phyloP scores from a whole-genome alignment of 1,140 invertebrate genomes.

The Heterodera carotae region DNA sequence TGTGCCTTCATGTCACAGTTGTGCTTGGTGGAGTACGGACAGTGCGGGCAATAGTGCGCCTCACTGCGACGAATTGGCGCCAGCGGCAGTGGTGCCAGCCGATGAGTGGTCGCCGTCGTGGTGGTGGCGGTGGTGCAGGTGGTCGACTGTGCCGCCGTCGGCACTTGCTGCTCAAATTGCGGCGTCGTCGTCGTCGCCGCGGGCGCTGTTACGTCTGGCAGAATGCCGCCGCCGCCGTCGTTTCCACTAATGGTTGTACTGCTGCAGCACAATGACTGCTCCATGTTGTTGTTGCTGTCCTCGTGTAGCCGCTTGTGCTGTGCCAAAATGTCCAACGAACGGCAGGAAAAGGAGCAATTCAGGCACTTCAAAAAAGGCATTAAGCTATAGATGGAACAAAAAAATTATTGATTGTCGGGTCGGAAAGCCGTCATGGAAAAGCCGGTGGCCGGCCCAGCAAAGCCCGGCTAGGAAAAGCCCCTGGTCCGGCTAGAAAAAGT shows the following conservation, averaged over 20 bases:
- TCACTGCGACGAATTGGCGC: slow-evolving; percentile 14
- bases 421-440: too few relatives aligned
- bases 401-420: too few relatives aligned
- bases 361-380: slow-evolving; percentile 22
- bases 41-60: slow-evolving; percentile 35
- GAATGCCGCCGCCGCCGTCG: neutral
- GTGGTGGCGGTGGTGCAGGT: neutral
- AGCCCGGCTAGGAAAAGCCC: too few relatives aligned
- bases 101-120: neutral
- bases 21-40: slow-evolving; percentile 45
- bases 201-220: neutral
- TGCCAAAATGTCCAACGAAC: slow-evolving; percentile 35
- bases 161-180: neutral
- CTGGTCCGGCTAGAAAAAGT: too few relatives aligned
- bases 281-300: neutral
- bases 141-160: neutral
- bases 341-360: slow-evolving; percentile 37
- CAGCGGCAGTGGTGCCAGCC: neutral
- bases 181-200: neutral
- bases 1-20: slow-evolving; percentile 50
- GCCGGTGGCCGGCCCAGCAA: too few relatives aligned
- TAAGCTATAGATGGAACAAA: neutral
- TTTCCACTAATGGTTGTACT: neutral
- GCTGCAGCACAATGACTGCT: slow-evolving; percentile 7
- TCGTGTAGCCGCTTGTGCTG: slow-evolving; percentile 36